These are phyloP conservation scores for Erpetoichthys calabaricus DNA, from an alignment of 2,797 vertebrate species.

Conservation along the genomic window DNA sequence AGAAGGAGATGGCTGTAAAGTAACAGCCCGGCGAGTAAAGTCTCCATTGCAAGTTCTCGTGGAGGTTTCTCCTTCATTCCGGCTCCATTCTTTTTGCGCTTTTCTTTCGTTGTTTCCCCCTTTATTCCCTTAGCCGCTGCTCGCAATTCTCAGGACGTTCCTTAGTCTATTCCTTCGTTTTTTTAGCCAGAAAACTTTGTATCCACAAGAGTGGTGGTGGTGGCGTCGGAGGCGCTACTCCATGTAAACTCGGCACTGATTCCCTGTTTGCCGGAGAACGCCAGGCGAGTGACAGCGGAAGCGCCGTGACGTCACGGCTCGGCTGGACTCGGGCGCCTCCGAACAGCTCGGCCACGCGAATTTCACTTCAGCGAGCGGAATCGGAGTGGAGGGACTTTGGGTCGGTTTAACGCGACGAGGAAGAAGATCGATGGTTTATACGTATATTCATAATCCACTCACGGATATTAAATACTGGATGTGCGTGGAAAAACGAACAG, in stretches of 20 bases:
- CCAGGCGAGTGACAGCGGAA: conserved; percentile 33
- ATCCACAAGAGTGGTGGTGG: conserved; percentile 10
- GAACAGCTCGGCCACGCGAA: no score
- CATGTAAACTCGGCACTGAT: conserved; percentile 27
- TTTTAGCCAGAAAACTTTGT: conserved; percentile 24
- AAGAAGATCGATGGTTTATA: no score
- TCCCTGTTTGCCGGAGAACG: conserved; percentile 23
- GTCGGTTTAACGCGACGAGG: no score
- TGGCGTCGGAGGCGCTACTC: conserved; percentile 12
- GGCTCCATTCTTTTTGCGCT: conserved; percentile 31
- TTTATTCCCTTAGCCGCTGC: no score
- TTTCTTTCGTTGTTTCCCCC: no score
- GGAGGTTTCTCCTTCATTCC: conserved; percentile 30
- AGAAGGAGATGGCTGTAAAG: conserved; percentile 36
- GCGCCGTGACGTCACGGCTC: conserved; percentile 37
- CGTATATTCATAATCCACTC: no score
- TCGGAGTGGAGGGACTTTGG: no score
- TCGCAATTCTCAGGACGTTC: no score
- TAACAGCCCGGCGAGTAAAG: conserved; percentile 32
- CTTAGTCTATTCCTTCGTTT: neutral
- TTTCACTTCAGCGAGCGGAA: no score
- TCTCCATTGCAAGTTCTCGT: conserved; percentile 39
- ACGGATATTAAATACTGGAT: no score
- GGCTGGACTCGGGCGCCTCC: no score
- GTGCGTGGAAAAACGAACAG: no score